Conservation (phyloP, 2,888 invertebrate species). For the Lasioglossum lativentre region DNA sequence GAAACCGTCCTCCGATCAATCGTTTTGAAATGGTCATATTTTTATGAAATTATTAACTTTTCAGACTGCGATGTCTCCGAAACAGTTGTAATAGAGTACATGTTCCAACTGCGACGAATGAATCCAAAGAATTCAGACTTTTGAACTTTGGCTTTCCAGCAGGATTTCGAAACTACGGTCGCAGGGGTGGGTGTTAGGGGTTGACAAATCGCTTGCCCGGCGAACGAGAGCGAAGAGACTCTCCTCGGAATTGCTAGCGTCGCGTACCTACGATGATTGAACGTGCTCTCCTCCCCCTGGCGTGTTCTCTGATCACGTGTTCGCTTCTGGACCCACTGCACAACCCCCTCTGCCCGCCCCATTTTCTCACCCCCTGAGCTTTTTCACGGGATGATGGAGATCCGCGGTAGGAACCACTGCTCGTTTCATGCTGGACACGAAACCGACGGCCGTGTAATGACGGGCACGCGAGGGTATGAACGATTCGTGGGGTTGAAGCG, state of each 20-base stretch:
- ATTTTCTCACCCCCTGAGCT: background rate
- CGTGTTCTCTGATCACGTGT: slow-evolving; percentile 1
- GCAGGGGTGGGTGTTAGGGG: background rate
- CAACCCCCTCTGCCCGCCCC: background rate
- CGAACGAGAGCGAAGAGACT: background rate
- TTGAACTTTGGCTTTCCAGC: background rate
- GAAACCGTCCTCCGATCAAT: background rate
- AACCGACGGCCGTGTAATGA: slow-evolving; percentile 56
- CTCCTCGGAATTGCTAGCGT: slow-evolving; percentile 9
- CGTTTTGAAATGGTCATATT: no score
- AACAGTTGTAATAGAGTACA: no score
- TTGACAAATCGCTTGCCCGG: background rate
- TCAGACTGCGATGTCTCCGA: no score
- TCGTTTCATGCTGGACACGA: slow-evolving; percentile 64
- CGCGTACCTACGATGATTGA: slow-evolving; percentile 3
- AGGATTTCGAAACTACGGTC: background rate
- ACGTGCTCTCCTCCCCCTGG: background rate
- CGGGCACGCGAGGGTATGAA: slow-evolving; percentile 51
- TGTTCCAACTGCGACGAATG: no score
- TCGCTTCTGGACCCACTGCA: background rate
- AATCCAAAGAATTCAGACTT: background rate
- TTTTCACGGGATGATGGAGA: slow-evolving; percentile 27
- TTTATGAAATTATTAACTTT: no score
- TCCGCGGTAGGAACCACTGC: slow-evolving; percentile 34
- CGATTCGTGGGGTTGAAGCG: slow-evolving; percentile 22